Evolutionary conservation across 2,797 vertebrate species (phyloP), one percentile per base, ranked within the genome.

Genomic region (Cyprinella venusta): DNA sequence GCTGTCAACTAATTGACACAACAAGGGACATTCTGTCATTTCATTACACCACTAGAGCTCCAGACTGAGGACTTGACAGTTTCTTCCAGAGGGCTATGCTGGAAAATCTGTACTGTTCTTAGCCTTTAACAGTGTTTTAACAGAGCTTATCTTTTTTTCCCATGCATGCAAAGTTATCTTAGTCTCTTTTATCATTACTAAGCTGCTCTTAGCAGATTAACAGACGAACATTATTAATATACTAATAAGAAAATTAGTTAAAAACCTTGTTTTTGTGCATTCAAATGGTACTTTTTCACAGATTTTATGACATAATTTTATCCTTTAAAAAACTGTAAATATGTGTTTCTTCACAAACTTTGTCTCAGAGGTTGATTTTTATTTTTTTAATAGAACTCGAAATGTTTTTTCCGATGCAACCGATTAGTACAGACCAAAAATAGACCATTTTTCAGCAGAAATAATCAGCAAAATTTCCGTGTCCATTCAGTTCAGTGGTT

Each of bases 1-100:
- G 64, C 26, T 77, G 8, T 63, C 15, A 45, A 48, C 81, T 83
- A 50, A 83, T 59, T 69, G 38, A 59, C 21, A 5, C 68, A 59
- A 69, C 72, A 69, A 77, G 65, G 65, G 21, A 45, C 38, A 70
- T 69, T 69, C 40, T 63, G 21, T 59, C 21, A 42, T 59, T 19
- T 59, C 48, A 70, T 70, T 61, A 83, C 15, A 50, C 13, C 9
- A 24, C 13, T 45, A 16, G 71, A 68, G 15, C 45, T 36, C 8
- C 16, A 59, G 74, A 48, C 71, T 24, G 6, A 80, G 36, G 33
- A 52, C 18, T n/a, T 71, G 4, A 24, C 52, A 59, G 50, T 68
- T 80, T 69, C 48, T 70, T 80, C 38, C 70, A 69, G 50, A 42
- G 52, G 36, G n/a, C 1, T 0, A 67, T 64, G 56, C 54, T 12